Evolutionary conservation across 92 coral and sea anemone genomes (phyloP), one percentile per base, ranked within the genome.

Genomic region (Umimayanthus chanpuru): DNA sequence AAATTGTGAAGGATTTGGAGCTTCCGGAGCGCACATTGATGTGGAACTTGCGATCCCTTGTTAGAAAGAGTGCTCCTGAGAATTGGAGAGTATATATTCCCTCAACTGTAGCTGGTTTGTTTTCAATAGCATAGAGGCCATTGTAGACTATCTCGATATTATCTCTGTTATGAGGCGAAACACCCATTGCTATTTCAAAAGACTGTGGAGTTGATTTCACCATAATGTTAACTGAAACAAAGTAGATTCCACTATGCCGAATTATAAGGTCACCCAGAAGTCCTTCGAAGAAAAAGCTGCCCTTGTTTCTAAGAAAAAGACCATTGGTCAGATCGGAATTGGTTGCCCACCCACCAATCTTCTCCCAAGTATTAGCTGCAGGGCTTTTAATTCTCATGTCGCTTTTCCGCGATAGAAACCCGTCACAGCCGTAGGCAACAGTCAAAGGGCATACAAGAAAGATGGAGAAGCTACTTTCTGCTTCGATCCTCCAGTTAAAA

Each of bases 291-390:
- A 73, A 36, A 81, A 92, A 92, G 41, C 92, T 88, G 3, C 89
- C 92, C 32, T 85, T 89, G 11, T 86, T 88, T 76, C 87, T 81
- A 8, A 92, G 90, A 73, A 92, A 92, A 23, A 92, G 92, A 0
- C 94, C 94, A 61, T 92, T 92, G 55, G 94, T 92, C 41, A 92
- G 85, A 56, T 79, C 94, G 5, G 94, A 89, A 73, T 89, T 88
- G 20, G 94, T 92, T 41, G 90, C 81, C 94, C 94, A 92, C 56
- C 94, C 94, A 28, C 89, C 90, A 15, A 92, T 82, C 77, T 89
- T 92, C 14, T 88, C 84, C 94, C 92, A 92, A 25, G 82, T 50
- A 58, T 88, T 29, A 5, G 90, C 41, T 71, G 85, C 47, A 18
- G 65, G 23, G 55, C 70, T 89, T 36, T 85, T 89, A 49, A 92